Conservation (phyloP, 2,797 vertebrate genomes). For the Pampus argenteus region DNA sequence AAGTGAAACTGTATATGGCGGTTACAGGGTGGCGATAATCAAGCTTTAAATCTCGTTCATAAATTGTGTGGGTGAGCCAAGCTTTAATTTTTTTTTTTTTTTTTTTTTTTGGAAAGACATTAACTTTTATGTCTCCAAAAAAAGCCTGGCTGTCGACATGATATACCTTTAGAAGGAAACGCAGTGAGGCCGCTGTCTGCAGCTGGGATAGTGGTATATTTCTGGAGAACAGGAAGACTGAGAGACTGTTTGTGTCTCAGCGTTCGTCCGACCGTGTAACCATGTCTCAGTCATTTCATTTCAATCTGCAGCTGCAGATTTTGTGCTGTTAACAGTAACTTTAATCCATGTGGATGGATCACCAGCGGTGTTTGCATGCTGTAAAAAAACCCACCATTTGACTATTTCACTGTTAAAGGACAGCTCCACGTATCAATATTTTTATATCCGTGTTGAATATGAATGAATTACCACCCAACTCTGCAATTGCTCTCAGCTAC, state of each 20-base stretch:
- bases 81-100: conserved; percentile 21
- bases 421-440: not conserved
- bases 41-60: conserved; percentile 69
- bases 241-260: conserved; percentile 10
- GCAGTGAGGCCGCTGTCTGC: conserved; percentile 35
- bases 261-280: conserved; percentile 21
- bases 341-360: conserved; percentile 46
- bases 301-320: conserved; percentile 54
- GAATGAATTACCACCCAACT: not conserved
- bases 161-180: conserved; percentile 51
- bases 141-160: conserved; percentile 55
- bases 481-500: too few relatives aligned
- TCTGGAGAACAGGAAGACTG: conserved; percentile 21
- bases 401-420: conserved; percentile 11
- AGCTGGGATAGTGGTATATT: conserved; percentile 47
- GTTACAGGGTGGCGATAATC: conserved; percentile 65
- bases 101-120: conserved; percentile 62
- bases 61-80: conserved; percentile 66
- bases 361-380: conserved; percentile 22
- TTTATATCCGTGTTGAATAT: not conserved
- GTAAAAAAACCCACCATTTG: conserved; percentile 7
- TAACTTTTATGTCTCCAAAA: conserved; percentile 66
- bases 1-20: conserved; percentile 53
- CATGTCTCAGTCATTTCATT: conserved; percentile 38
- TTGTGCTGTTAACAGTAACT: conserved; percentile 42